Evolutionary conservation across 2,797 vertebrate genomes (phyloP).

Genomic region (Amblyopsis hoosieri): DNA sequence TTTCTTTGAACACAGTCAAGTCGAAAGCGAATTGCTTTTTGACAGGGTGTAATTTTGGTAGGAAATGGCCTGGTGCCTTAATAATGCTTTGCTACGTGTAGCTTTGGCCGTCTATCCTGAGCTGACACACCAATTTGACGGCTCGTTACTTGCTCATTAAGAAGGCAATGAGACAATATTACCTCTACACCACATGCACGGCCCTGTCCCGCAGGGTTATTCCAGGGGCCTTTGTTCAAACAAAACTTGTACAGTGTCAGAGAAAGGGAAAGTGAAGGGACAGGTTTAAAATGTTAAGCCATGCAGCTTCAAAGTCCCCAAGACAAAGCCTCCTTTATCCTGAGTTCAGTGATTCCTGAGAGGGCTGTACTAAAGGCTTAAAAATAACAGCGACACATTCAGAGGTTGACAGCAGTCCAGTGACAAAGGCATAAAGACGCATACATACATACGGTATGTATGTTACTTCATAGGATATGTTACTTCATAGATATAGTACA

Average conservation of each 20-base stretch:
- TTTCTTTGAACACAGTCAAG: neutral
- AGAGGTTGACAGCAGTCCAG: too few species aligned
- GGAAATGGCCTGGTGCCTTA: neutral
- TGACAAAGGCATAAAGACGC: too few species aligned
- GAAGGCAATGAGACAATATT: too few species aligned
- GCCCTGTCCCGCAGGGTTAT: too few species aligned
- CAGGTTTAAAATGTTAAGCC: neutral
- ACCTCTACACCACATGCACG: too few species aligned
- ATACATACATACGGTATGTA: too few species aligned
- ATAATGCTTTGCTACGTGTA: neutral
- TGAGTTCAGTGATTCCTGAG: neutral
- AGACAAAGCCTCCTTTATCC: neutral
- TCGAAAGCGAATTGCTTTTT: neutral
- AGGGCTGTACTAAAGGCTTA: too few species aligned
- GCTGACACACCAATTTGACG: neutral
- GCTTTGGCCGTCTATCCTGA: neutral
- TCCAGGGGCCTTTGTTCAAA: too few species aligned
- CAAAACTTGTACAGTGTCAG: too few species aligned
- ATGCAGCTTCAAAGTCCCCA: neutral
- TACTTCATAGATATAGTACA: too few species aligned
- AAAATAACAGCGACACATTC: too few species aligned
- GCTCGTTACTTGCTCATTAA: neutral
- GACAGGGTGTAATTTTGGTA: neutral
- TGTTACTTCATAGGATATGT: too few species aligned
- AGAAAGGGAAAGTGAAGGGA: neutral